Evolutionary conservation across 2,888 invertebrate species (phyloP), one percentile per base, ranked within the genome.

Genomic region (Glaucopsyche alexis): DNA sequence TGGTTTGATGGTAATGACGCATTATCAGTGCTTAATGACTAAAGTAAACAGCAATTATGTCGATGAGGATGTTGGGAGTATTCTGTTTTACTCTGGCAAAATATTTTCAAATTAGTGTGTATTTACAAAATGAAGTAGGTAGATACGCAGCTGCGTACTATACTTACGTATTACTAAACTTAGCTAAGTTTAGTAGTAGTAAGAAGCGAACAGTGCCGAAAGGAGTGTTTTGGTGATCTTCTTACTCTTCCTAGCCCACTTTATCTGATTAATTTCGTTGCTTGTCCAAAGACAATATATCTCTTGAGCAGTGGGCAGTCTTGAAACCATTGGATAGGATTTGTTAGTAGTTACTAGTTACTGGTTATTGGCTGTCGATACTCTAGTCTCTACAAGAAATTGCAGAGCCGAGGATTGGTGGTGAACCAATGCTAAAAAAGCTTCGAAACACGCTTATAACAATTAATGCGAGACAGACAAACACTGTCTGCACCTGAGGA

Each of bases 41-140:
- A 65, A 40, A 40, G 38, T 64, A 64, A 65, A 13, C 65, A 65
- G n/a, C 14, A 55, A 55, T 55, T 16, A 52, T 16, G n/a, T 19
- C 16, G 16, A 19, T 16, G 16, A 55, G 55, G 55, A 19, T 55
- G 55, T 55, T 55, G 16, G n/a, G 16, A 52, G 50, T 8, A n/a
- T 52, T 52, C 7, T n/a, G 2, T 52, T 52, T 52, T 52, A n/a
- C 7, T 8, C 14, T 16, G 42, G 8, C 29, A 42, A 52, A n/a
- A 52, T 3, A 16, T 16, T 52, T 52, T 52, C n/a, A 52, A 16
- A 52, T 52, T 16, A n/a, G 50, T n/a, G 0, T 52, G 16, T 42
- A 42, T 7, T 8, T 52, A 16, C 52, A 2, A 50, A 50, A 2
- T 50, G 7, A n/a, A 7, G 16, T 14, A 52, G 0, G 50, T n/a